Conservation (phyloP, 2,113 vertebrate species). For the Nycticebus coucang region DNA sequence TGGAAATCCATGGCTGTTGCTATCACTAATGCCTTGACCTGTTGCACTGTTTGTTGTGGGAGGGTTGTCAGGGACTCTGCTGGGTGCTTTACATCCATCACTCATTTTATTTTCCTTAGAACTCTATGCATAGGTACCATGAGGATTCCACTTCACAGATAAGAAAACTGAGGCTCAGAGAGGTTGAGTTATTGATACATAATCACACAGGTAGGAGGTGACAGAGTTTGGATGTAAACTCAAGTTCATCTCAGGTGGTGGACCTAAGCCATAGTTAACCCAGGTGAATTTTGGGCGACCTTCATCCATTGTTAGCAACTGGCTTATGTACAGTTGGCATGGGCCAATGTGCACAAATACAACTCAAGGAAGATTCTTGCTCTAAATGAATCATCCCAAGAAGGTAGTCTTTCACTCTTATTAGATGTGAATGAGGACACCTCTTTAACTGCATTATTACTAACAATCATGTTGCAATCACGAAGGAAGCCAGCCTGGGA, state of each 20-base stretch:
- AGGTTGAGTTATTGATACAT: neutral
- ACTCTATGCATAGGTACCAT: neutral
- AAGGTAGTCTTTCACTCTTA: neutral
- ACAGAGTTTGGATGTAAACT: neutral
- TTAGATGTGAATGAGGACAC: neutral
- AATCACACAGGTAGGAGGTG: neutral
- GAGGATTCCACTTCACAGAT: neutral
- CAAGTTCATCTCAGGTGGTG: neutral
- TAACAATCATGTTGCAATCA: neutral
- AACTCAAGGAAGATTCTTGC: neutral
- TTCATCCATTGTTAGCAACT: neutral
- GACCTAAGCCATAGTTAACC: neutral
- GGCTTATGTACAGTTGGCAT: neutral
- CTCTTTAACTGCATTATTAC: neutral
- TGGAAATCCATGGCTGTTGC: neutral
- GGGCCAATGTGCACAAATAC: neutral
- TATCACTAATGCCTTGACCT: neutral
- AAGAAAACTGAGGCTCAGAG: slow-evolving; percentile 8
- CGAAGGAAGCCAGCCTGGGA: neutral
- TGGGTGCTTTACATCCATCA: neutral
- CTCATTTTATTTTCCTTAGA: neutral
- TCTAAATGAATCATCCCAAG: neutral
- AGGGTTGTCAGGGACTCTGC: neutral
- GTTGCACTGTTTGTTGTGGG: neutral
- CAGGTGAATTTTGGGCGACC: neutral